These are phyloP conservation scores for Cyclophora albipunctata DNA, from an alignment of 2,888 invertebrate genomes.

Conservation along the genomic window DNA sequence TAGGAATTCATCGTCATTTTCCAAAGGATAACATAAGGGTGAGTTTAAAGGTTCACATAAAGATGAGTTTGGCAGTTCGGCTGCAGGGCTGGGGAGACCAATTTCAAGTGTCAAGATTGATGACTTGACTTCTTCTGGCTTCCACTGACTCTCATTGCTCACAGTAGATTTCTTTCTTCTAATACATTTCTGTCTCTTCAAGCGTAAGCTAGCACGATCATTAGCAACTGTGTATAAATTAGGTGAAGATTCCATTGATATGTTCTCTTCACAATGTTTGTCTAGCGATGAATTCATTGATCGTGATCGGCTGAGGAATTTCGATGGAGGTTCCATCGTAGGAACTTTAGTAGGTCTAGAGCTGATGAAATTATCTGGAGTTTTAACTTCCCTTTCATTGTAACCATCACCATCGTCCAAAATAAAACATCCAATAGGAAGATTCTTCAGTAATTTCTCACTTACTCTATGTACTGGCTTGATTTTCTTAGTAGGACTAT, in stretches of 20 bases:
- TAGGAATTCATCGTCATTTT: constrained; percentile 24
- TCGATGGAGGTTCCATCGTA: constrained; percentile 21
- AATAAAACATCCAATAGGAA: constrained; percentile 65
- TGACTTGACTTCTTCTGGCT: constrained; percentile 39
- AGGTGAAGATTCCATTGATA: constrained; percentile 57
- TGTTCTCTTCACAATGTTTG: constrained; percentile 35
- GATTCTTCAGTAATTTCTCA: constrained; percentile 56
- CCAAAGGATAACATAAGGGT: constrained; percentile 34
- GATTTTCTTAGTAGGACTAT: constrained; percentile 49
- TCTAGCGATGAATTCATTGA: constrained; percentile 49
- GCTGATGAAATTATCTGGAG: constrained; percentile 49
- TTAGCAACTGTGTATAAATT: constrained; percentile 43
- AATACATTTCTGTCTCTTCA: constrained; percentile 76
- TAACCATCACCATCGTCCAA: constrained; percentile 66
- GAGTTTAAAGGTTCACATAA: constrained; percentile 47
- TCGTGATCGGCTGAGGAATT: constrained; percentile 45
- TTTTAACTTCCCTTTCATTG: constrained; percentile 68
- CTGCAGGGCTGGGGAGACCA: constrained; percentile 61
- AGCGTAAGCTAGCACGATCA: constrained; percentile 44
- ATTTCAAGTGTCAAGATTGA: constrained; percentile 58
- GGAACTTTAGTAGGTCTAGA: constrained; percentile 18
- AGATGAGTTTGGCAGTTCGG: constrained; percentile 50
- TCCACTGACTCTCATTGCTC: constrained; percentile 55
- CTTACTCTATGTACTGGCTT: constrained; percentile 49
- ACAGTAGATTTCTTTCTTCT: constrained; percentile 69